A percentile compares a stretch with the other conserved stretches of the same genome.
phyloP scores from a whole-genome alignment of 2,888 invertebrate genomes.

The Trachelus troglodyta region DNA sequence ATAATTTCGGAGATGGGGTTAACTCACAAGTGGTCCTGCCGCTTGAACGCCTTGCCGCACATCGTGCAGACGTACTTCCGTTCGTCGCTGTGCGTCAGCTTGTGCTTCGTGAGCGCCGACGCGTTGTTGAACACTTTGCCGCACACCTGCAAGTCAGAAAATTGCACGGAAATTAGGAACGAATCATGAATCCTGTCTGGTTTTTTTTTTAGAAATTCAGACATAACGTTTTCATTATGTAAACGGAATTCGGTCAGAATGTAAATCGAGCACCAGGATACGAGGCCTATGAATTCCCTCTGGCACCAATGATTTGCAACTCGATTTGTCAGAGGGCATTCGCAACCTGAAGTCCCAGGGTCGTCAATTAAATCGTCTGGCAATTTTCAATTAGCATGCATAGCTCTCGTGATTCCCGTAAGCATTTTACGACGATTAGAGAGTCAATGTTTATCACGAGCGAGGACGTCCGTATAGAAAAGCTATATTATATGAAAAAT shows the following conservation, averaged over 20 bases:
- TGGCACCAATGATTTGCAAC: not conserved
- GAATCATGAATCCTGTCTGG: no score
- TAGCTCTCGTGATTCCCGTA: constrained; percentile 36
- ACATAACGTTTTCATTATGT: not conserved
- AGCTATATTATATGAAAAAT: no score
- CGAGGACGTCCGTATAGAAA: not conserved
- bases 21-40: constrained; percentile 98
- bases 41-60: constrained; percentile 97
- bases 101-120: constrained; percentile 95
- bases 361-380: constrained; percentile 18
- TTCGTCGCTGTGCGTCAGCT: constrained; percentile 98
- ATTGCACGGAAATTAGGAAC: constrained; percentile 7
- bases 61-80: constrained; percentile 95
- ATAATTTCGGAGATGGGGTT: constrained; percentile 13
- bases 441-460: not conserved
- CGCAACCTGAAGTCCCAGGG: not conserved
- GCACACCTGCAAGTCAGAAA: constrained; percentile 78
- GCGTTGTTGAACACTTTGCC: constrained; percentile 97
- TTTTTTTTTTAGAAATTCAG: not conserved
- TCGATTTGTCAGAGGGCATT: not conserved
- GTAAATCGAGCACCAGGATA: not conserved
- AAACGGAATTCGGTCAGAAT: not conserved
- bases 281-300: not conserved
- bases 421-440: not conserved
- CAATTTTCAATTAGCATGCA: constrained; percentile 48